Evolutionary conservation across 2,888 invertebrate species (phyloP), one percentile per base, ranked within the genome.

Genomic region (Auanema sp.): DNA sequence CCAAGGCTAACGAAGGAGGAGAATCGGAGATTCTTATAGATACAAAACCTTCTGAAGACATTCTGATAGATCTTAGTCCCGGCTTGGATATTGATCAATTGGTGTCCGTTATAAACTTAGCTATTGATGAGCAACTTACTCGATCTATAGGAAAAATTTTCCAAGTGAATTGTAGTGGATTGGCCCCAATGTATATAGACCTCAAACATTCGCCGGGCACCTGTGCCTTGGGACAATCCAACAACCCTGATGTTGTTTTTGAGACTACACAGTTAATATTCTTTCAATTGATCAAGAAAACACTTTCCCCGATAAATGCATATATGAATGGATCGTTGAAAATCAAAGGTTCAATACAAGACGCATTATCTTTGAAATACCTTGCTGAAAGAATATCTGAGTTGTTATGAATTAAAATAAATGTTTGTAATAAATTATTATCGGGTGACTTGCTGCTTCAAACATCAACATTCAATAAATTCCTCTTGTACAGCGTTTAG

Each of bases 241-340:
- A n/a, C 12, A 68, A 65, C 33, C 64, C 76, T 2, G 73, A 76
- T 54, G 69, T 72, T 8, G 51, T 65, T 12, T 72, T 72, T 18
- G 70, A 69, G 25, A 64, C 68, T 8, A 51, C 57, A 25, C 58
- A 60, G n/a, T 50, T 44, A 4, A 58, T 68, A 1, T 72, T 72
- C 61, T 60, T 42, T 11, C 55, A 41, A 16, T 53, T 72, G 21
- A 43, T 70, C 14, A 64, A 66, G n/a, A 62, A 70, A 50, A 21
- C 56, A 8, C 24, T 66, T 6, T 78, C 78, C 3, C 78, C 80
- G 3, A 60, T 79, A 11, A 71, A 64, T 25, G 79, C 79, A 3
- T 81, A 81, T 57, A 72, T 80, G 71, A 69, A 72, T 55, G 81
- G 81, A 18, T 65, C 64, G 16, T 65, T 81, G 12, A 70, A 68